These are phyloP conservation scores for Remorina albescens DNA, from an alignment of 2,797 vertebrate genomes.

Conservation along the genomic window DNA sequence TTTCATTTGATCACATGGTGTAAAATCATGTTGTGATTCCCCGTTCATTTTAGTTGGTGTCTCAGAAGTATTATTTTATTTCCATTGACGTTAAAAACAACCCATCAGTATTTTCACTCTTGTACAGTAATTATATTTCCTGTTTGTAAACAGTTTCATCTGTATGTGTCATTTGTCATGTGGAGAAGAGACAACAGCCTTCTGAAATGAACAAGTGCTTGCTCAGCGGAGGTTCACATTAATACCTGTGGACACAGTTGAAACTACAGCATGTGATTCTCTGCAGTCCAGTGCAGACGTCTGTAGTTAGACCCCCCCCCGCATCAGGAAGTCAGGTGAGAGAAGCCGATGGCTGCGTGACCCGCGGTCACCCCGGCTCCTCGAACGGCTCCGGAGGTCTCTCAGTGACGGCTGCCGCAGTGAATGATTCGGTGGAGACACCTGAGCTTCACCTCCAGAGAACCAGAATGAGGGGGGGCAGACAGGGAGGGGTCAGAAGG, in stretches of 20 bases:
- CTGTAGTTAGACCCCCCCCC: background rate
- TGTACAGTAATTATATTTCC: too few species aligned
- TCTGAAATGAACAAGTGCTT: too few species aligned
- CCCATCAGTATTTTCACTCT: too few species aligned
- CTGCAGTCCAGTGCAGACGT: background rate
- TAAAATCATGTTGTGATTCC: background rate
- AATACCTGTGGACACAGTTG: background rate
- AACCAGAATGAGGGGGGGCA: too few species aligned
- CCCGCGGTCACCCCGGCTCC: background rate
- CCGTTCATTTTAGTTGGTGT: too few species aligned
- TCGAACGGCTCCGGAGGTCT: background rate
- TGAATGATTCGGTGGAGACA: background rate
- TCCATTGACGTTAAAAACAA: too few species aligned
- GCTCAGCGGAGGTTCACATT: background rate
- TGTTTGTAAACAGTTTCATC: too few species aligned
- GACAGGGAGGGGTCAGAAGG: too few species aligned
- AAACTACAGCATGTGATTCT: background rate
- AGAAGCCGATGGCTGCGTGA: conserved; percentile 2
- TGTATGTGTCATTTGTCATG: too few species aligned
- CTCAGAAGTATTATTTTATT: too few species aligned
- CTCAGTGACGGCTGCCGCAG: background rate
- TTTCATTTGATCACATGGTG: background rate
- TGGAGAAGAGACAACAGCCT: background rate
- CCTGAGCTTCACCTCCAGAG: conserved; percentile 13
- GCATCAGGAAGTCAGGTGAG: conserved; percentile 13